phyloP scores from a whole-genome alignment of 2,888 invertebrate species.

The Globia sparganii region DNA sequence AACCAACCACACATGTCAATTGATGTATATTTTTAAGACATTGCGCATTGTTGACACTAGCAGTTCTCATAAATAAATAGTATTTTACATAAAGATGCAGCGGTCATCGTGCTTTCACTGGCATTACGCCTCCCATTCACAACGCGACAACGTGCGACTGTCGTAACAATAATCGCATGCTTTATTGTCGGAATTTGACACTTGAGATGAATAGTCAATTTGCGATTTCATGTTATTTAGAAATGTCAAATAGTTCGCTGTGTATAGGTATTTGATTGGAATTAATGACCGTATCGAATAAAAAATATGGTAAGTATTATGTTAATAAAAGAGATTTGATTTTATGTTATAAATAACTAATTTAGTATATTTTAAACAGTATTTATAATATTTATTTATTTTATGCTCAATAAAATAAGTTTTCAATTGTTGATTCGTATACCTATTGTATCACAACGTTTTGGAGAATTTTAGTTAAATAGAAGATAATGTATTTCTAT shows the following conservation, averaged over 20 bases:
- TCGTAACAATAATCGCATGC: constrained; percentile 43
- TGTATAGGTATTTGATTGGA: constrained; percentile 17
- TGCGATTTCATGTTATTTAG: constrained; percentile 39
- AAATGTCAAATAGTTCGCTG: constrained; percentile 31
- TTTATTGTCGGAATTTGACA: constrained; percentile 47
- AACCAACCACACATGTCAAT: constrained; percentile 7
- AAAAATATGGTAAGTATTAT: constrained; percentile 2
- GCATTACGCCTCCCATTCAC: constrained; percentile 52
- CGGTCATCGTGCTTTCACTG: constrained; percentile 60
- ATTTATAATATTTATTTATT: not conserved
- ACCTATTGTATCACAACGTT: not conserved
- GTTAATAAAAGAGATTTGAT: not conserved
- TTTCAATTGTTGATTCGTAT: not conserved
- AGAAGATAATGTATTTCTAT: not conserved
- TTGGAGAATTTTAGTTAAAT: not conserved
- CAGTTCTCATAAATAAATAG: constrained; percentile 19
- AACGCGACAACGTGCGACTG: constrained; percentile 44
- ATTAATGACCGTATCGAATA: constrained; percentile 15
- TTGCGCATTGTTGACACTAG: constrained; percentile 6
- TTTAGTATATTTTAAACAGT: not conserved
- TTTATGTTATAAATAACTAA: not conserved
- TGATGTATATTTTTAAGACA: constrained; percentile 24
- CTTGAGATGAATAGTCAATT: constrained; percentile 46
- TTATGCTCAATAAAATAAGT: not conserved
- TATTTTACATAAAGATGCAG: constrained; percentile 12